phyloP scores from a whole-genome alignment of 2,888 invertebrate species.

The Phengaris arion region DNA sequence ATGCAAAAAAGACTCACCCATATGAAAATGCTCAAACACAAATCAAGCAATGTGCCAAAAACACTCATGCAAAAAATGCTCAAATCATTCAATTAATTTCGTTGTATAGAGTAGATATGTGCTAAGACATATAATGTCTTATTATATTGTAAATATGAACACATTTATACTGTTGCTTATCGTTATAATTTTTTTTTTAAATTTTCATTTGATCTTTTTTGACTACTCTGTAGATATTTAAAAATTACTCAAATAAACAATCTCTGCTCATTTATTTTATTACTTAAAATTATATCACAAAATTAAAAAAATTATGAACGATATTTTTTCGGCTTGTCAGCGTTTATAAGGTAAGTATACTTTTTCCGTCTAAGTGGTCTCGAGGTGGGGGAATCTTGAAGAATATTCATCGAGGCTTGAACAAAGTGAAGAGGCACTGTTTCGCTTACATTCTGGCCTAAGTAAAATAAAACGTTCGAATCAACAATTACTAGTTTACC shows the following conservation, averaged over 20 bases:
- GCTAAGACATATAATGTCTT: background rate
- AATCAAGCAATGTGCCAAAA: slow-evolving; percentile 53
- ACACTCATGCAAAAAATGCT: slow-evolving; percentile 51
- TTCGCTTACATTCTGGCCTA: slow-evolving; percentile 49
- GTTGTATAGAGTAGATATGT: too few species aligned
- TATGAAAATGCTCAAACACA: slow-evolving; percentile 41
- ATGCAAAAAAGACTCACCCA: slow-evolving; percentile 43
- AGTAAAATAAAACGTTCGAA: slow-evolving; percentile 39
- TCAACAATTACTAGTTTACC: background rate
- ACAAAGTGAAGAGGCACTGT: slow-evolving; percentile 61
- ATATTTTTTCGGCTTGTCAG: slow-evolving; percentile 23
- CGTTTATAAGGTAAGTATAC: slow-evolving; percentile 22
- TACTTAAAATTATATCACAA: slow-evolving; percentile 36
- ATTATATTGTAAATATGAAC: background rate
- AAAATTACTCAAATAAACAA: slow-evolving; percentile 45
- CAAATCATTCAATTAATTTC: background rate
- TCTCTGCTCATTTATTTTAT: slow-evolving; percentile 65
- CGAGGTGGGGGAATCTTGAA: slow-evolving; percentile 45
- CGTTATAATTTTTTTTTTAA: background rate
- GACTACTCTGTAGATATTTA: background rate
- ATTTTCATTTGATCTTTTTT: background rate
- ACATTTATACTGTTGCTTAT: background rate
- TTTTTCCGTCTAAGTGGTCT: slow-evolving; percentile 35
- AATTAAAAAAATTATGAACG: background rate
- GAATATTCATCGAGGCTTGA: slow-evolving; percentile 63